These are phyloP conservation scores for Halcyon badia DNA, from an alignment of 2,797 vertebrate species.

Conservation along the genomic window DNA sequence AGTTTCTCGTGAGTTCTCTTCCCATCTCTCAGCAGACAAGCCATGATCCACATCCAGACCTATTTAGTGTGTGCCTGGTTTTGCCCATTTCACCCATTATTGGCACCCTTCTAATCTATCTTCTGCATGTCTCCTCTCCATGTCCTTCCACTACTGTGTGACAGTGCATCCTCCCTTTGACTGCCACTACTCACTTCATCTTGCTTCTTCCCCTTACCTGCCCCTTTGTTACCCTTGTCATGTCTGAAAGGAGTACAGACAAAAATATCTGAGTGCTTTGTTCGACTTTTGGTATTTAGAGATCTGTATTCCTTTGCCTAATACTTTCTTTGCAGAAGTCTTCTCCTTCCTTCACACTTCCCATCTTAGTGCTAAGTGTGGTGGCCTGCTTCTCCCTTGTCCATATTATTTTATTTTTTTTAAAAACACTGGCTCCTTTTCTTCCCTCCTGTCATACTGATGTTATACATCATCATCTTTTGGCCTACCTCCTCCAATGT, in stretches of 20 bases:
- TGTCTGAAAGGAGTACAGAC: not conserved
- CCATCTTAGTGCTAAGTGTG: not conserved
- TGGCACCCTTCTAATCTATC: not conserved
- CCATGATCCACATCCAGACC: not conserved
- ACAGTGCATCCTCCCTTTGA: not conserved
- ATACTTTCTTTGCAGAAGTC: not conserved
- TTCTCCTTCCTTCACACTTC: not conserved
- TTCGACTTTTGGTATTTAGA: not conserved
- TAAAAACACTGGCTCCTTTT: not conserved
- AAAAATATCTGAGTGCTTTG: not conserved
- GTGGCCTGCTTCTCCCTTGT: not conserved
- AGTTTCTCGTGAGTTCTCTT: not conserved
- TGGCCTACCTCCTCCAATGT: not conserved
- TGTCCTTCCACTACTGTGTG: not conserved
- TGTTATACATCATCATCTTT: not conserved
- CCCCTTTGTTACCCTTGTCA: not conserved
- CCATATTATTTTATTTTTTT: not conserved
- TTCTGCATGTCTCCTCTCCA: not conserved
- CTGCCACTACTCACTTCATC: not conserved
- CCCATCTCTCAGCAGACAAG: not conserved
- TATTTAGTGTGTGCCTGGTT: not conserved
- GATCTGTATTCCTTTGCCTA: not conserved
- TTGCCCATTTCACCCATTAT: not conserved
- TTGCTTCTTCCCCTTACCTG: not conserved
- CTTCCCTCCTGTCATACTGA: not conserved